phyloP scores from a whole-genome alignment of 2,113 vertebrate genomes.

The Microcebus lehilahytsara region DNA sequence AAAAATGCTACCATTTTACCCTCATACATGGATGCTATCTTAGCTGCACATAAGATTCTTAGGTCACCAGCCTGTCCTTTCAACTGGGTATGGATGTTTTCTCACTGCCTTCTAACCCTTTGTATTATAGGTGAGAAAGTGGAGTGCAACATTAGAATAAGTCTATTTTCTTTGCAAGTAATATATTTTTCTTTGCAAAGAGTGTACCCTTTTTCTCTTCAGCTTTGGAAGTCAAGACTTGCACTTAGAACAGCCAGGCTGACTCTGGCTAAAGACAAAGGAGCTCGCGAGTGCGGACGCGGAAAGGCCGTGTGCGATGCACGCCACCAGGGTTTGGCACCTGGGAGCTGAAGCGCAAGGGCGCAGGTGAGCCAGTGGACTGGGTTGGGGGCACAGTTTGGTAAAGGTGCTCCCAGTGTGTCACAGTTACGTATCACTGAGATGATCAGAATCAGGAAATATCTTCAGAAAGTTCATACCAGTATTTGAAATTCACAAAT shows the following conservation, averaged over 20 bases:
- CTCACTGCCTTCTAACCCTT: neutral
- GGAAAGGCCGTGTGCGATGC: rapidly evolving
- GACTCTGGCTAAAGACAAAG: neutral
- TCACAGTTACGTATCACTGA: neutral
- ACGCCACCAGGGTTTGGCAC: rapidly evolving
- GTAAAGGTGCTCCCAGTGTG: neutral
- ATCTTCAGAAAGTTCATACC: neutral
- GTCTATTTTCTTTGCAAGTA: neutral
- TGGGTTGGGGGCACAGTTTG: neutral
- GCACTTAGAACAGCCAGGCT: neutral
- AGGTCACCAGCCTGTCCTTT: neutral
- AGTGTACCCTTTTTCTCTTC: neutral
- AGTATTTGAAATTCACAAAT: neutral
- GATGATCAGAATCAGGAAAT: neutral
- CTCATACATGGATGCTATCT: neutral
- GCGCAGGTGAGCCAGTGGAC: neutral
- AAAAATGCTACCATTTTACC: neutral
- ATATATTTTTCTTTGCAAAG: neutral
- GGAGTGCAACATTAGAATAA: neutral
- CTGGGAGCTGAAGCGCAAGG: neutral
- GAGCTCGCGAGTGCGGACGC: rapidly evolving
- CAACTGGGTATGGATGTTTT: neutral
- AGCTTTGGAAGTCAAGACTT: neutral
- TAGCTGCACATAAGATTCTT: neutral
- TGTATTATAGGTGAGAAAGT: neutral